A percentile compares a stretch with the other conserved stretches of the same genome.
phyloP scores from a whole-genome alignment of 2,113 vertebrate genomes.

The Aplodontia rufa region DNA sequence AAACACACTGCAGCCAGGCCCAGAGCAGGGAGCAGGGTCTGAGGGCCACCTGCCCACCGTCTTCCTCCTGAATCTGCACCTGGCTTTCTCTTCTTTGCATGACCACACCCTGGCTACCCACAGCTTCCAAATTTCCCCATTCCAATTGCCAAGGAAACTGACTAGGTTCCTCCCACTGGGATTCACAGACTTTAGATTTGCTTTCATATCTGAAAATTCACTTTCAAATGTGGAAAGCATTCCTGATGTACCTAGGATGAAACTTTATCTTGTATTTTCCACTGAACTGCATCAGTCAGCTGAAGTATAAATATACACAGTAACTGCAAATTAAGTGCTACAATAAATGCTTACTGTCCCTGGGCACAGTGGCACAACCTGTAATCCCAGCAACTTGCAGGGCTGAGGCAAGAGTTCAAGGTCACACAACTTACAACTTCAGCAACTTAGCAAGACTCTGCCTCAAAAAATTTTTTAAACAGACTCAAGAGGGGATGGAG shows the following conservation, averaged over 20 bases:
- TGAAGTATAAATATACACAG: neutral
- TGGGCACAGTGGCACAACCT: too few species aligned
- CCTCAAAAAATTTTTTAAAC: too few species aligned
- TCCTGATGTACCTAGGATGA: too few species aligned
- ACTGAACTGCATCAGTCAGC: neutral
- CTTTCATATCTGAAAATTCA: neutral
- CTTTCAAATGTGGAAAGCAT: neutral
- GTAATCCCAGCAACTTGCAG: too few species aligned
- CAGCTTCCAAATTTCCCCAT: neutral
- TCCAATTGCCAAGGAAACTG: neutral
- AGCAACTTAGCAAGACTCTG: too few species aligned
- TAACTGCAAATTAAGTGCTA: neutral
- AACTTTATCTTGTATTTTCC: neutral
- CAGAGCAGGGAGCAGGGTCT: neutral
- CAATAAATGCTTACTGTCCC: neutral
- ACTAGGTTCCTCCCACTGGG: neutral
- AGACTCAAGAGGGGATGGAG: too few species aligned
- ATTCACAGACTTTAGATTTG: slow-evolving; percentile 10
- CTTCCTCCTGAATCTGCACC: neutral
- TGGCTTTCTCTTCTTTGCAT: neutral
- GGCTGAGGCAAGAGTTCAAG: too few species aligned
- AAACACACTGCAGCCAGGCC: neutral
- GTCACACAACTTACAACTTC: too few species aligned
- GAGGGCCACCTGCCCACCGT: neutral
- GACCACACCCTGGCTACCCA: neutral